phyloP scores from a whole-genome alignment of 2,113 vertebrate species.

The Callaeas wilsoni region DNA sequence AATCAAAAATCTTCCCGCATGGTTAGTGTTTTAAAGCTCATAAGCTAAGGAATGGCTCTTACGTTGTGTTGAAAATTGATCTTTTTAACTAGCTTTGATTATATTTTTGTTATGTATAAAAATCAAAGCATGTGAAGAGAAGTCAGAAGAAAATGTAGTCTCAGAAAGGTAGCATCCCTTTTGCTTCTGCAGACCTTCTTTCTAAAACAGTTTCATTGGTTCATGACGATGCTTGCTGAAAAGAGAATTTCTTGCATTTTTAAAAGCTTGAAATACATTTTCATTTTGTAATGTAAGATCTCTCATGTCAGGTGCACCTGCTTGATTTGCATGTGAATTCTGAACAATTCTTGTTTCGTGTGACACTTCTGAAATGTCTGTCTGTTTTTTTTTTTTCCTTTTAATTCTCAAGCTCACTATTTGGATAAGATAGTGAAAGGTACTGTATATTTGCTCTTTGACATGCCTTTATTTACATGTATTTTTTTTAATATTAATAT shows the following conservation, averaged over 20 bases:
- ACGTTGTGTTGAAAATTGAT: neutral
- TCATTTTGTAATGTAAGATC: slow-evolving; percentile 53
- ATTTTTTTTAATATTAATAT: slow-evolving; percentile 35
- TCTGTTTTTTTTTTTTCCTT: slow-evolving; percentile 72
- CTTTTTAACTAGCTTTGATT: neutral
- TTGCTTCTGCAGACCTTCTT: neutral
- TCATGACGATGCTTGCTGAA: slow-evolving; percentile 1
- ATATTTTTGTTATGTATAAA: neutral
- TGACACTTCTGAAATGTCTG: slow-evolving; percentile 84
- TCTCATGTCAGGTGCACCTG: slow-evolving; percentile 61
- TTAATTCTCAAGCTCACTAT: slow-evolving; percentile 93
- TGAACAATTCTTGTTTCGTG: slow-evolving; percentile 73
- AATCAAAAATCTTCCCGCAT: neutral
- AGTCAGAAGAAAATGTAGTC: neutral
- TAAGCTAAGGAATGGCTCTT: neutral
- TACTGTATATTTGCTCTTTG: slow-evolving; percentile 86
- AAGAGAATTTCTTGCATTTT: slow-evolving; percentile 44
- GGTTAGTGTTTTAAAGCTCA: neutral
- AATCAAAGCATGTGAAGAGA: neutral
- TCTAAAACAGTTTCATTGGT: neutral
- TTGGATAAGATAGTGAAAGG: slow-evolving; percentile 99
- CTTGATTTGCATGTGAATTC: slow-evolving; percentile 78
- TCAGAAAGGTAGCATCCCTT: neutral
- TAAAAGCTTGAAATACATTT: slow-evolving; percentile 48
- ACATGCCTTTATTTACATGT: slow-evolving; percentile 56